phyloP scores from a whole-genome alignment of 1,140 invertebrate species.

The Conus ventricosus region DNA sequence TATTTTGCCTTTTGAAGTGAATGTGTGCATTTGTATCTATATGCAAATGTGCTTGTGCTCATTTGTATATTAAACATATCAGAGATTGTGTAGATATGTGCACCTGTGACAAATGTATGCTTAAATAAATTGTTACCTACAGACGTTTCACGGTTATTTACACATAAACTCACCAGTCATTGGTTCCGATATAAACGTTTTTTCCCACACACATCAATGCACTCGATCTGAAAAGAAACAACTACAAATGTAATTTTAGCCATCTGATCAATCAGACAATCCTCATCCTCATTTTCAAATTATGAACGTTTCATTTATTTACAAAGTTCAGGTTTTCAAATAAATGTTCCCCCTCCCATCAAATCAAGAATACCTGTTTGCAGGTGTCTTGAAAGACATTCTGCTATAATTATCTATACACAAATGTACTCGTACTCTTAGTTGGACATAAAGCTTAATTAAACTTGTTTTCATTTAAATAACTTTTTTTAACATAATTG shows the following conservation, averaged over 20 bases:
- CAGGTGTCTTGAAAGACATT: too few relatives aligned
- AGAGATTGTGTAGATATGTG: background rate
- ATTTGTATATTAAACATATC: background rate
- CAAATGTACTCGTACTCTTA: too few relatives aligned
- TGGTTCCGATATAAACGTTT: slow-evolving; percentile 76
- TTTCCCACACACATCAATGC: slow-evolving; percentile 76
- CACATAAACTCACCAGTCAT: slow-evolving; percentile 72
- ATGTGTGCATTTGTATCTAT: slow-evolving; percentile 1
- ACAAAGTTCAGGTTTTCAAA: too few relatives aligned
- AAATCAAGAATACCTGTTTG: too few relatives aligned
- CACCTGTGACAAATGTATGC: background rate
- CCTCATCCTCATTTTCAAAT: background rate
- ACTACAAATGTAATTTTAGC: background rate
- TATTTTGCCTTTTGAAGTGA: background rate
- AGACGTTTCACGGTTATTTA: background rate
- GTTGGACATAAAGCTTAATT: too few relatives aligned
- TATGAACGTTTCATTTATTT: background rate
- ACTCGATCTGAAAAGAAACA: slow-evolving; percentile 73
- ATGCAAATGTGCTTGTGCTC: background rate
- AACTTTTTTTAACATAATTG: too few relatives aligned
- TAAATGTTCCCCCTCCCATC: too few relatives aligned
- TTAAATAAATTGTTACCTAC: too few relatives aligned
- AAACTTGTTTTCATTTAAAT: too few relatives aligned
- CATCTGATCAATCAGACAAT: background rate
- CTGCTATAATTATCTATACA: too few relatives aligned